These are phyloP conservation scores for Hylia prasina DNA, from an alignment of 2,113 vertebrate species.

Conservation along the genomic window DNA sequence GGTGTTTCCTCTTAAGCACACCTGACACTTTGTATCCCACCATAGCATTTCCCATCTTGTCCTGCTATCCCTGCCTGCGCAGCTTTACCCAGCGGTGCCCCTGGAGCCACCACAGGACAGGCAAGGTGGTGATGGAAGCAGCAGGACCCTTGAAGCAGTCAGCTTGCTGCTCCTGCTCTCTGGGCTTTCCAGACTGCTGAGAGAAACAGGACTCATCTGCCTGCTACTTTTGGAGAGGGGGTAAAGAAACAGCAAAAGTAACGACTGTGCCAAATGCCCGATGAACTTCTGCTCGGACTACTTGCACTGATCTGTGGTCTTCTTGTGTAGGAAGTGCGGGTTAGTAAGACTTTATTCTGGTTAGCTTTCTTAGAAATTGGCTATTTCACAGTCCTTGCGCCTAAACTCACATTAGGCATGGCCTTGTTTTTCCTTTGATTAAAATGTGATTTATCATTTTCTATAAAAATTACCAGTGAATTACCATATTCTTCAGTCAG, in stretches of 20 bases:
- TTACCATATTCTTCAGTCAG: not conserved
- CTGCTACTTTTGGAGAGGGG: not conserved
- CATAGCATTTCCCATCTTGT: fast-evolving
- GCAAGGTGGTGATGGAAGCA: not conserved
- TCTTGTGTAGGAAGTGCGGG: not conserved
- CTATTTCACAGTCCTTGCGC: not conserved
- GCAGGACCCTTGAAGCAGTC: not conserved
- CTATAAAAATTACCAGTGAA: not conserved
- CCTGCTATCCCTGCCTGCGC: fast-evolving
- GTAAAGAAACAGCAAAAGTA: not conserved
- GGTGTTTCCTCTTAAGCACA: not conserved
- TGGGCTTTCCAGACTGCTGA: not conserved
- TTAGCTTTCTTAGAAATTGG: not conserved
- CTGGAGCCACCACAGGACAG: too few relatives aligned
- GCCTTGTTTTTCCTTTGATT: not conserved
- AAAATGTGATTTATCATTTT: not conserved
- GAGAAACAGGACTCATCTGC: not conserved
- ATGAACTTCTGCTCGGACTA: not conserved
- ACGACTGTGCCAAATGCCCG: not conserved
- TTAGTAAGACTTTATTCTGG: not conserved
- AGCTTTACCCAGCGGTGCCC: not conserved
- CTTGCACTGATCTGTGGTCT: not conserved
- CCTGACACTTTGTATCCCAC: not conserved
- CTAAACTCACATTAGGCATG: not conserved
- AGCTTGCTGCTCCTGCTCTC: not conserved